Conservation (phyloP, 2,797 vertebrate genomes). For the Melanotaenia trifasciata region DNA sequence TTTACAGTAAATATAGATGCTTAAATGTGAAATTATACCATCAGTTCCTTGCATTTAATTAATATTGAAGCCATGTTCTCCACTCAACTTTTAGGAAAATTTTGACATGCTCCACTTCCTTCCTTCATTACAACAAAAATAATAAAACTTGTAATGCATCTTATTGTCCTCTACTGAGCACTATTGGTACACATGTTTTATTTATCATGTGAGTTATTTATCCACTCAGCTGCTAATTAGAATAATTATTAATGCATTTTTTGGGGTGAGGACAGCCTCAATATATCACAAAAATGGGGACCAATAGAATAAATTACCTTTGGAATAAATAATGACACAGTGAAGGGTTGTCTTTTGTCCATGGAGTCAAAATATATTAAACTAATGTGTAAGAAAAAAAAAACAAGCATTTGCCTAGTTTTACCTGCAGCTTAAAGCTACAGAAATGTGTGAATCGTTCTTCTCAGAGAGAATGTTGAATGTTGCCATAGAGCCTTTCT, state of each 20-base stretch:
- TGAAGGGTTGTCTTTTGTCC: background rate
- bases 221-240: background rate
- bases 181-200: background rate
- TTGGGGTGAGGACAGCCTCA: background rate
- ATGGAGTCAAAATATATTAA: background rate
- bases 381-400: background rate
- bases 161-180: background rate
- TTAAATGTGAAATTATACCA: background rate
- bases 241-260: conserved; percentile 6
- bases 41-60: background rate
- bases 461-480: conserved; percentile 13
- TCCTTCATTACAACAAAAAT: background rate
- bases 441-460: conserved; percentile 16
- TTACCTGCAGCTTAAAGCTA: conserved; percentile 7
- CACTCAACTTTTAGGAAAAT: background rate
- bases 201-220: background rate
- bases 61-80: background rate
- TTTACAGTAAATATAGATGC: background rate
- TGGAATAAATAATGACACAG: background rate
- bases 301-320: background rate
- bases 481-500: conserved; percentile 25
- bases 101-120: background rate
- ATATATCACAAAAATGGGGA: background rate
- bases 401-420: background rate
- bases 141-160: no score